Percentiles rank a stretch among this genome's conserved stretches.
phyloP scores from a whole-genome alignment of 2,113 vertebrate species.

The Misgurnus anguillicaudatus region DNA sequence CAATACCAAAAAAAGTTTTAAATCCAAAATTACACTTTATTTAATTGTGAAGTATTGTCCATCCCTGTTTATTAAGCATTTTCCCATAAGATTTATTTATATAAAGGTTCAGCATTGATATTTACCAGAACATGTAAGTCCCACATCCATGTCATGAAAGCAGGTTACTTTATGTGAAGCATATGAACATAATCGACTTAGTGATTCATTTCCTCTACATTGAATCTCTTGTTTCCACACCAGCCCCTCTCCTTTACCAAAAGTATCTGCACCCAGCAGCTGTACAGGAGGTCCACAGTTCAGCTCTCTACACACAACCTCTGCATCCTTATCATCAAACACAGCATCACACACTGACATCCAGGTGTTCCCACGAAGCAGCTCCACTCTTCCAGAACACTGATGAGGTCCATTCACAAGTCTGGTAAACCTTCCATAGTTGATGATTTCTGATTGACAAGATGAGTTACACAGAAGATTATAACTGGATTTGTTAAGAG shows the following conservation, averaged over 20 bases:
- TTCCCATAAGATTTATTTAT: not conserved
- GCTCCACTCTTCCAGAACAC: slow-evolving; percentile 25
- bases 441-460: too few relatives aligned
- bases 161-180: not conserved
- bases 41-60: too few relatives aligned
- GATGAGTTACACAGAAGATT: too few relatives aligned
- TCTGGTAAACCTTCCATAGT: not conserved
- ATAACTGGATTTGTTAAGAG: too few relatives aligned
- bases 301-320: slow-evolving; percentile 40
- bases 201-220: slow-evolving; percentile 43
- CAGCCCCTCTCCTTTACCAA: slow-evolving; percentile 23
- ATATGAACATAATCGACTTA: slow-evolving; percentile 17
- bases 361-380: not conserved
- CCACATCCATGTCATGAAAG: slow-evolving; percentile 28
- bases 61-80: too few relatives aligned
- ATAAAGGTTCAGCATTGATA: not conserved
- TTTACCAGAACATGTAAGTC: slow-evolving; percentile 40
- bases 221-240: slow-evolving; percentile 38
- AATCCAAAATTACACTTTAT: too few relatives aligned
- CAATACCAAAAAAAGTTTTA: too few relatives aligned
- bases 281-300: slow-evolving; percentile 42
- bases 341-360: not conserved
- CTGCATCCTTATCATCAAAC: slow-evolving; percentile 20
- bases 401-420: not conserved
- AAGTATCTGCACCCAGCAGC: slow-evolving; percentile 4